Evolutionary conservation across 2,113 vertebrate species (phyloP), one percentile per base, ranked within the genome.

Genomic region (Cyrtonyx montezumae): DNA sequence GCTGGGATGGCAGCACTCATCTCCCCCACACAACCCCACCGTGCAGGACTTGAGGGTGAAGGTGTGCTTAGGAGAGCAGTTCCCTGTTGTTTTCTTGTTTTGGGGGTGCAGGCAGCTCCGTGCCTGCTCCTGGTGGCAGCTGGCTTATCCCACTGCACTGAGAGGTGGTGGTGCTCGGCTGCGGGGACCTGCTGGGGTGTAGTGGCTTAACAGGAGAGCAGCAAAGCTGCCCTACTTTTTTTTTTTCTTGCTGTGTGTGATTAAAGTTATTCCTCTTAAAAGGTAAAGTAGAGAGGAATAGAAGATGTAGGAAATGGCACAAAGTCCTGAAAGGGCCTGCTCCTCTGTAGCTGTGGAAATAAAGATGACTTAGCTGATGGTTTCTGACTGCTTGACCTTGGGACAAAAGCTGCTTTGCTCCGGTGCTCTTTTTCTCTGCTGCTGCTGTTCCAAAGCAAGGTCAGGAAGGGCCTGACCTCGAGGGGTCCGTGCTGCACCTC

Each of bases 51-150:
- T 2, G 1, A 18, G 71, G 46, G 45, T 1, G 8, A 34, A 25
- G 56, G 9, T 3, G 7, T 0, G 8, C 0, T 0, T 0, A 2
- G 51, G 23, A 61, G 42, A 11, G 3, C 45, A 59, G 37, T 23
- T 65, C 79, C 59, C 7, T 42, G n/a, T 1, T 4, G 21, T 9
- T 4, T 30, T 6, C 42, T 75, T 67, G 20, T 13, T 13, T 49
- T 37, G 0, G 30, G 77, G 65, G 65, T 45, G 6, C 9, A 13
- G 80, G 77, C 67, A 49, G 83, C 46, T 59, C 67, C 0, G 1
- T n/a, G 1, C 15, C 20, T 34, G 65, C 15, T 74, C 16, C 1
- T 0, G 0, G 32, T 8, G 25, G 78, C 36, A 74, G 59, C 68
- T 34, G 75, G 43, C 18, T 70, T 5, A 21, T 63, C 58, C 5